Evolutionary conservation across 2,797 vertebrate genomes (phyloP), one percentile per base, ranked within the genome.

Genomic region (Gallinago stenura): DNA sequence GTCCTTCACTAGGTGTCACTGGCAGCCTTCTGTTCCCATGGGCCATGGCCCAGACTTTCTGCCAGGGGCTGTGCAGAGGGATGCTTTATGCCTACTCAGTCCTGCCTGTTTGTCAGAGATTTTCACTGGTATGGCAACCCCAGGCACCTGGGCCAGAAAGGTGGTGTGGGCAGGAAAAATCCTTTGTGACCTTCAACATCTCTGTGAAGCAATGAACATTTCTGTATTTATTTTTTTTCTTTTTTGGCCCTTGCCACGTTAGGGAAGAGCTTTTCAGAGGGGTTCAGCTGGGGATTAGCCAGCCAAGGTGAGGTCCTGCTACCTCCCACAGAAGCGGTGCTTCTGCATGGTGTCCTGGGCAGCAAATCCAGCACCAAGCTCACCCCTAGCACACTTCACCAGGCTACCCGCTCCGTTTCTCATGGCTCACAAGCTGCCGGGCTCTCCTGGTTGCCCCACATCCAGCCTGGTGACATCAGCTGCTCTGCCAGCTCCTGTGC

Each of bases 271-370:
- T 66, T 65, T n/a, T 60, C 46, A 21, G 51, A 28, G 39, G 24
- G 62, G 35, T 35, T 79, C 5, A 46, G n/a, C 16, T 30, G 14
- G 28, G 33, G 15, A 70, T 65, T n/a, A 70, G 58, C 51, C 33
- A 56, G n/a, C 41, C 25, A n/a, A 33, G 35, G 39, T 0, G 0
- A 61, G 25, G 53, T 70, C 25, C 22, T 1, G 0, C 69, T 25
- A 3, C 25, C 20, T 53, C 31, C 50, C 9, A 37, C 3, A 7
- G 39, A 57, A 78, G 50, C 1, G 0, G 28, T 50, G 30, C 58
- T 78, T 62, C 39, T 65, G 46, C 2, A 0, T 30, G 35, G 45
- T 39, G 41, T 35, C 83, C 30, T 57, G n/a, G 51, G 57, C 65
- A 89, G 41, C 35, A 66, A 71, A 72, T 28, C 12, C 12, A 13